Base-by-base conservation (phyloP, 2,113 vertebrate genomes). In the Promerops cafer region DNA sequence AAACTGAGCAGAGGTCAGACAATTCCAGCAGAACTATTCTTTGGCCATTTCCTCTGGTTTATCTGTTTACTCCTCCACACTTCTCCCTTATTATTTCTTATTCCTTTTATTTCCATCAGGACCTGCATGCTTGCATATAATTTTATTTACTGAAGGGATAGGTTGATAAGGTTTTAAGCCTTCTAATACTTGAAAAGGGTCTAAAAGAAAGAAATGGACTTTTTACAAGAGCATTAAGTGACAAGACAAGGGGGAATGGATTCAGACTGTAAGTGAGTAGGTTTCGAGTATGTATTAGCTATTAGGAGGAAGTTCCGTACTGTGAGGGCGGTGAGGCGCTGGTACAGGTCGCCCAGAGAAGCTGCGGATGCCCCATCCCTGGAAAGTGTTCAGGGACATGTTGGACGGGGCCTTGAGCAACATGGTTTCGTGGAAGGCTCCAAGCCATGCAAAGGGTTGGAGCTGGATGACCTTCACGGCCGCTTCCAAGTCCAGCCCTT, bases 161-260 rank as follows among this genome's bases (percentile, higher is more conserved):
- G 1, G 0, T 0, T 1, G 7, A 18, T 13, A 10, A n/a, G 8
- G 16, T 27, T 23, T 84, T 53, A 39, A 60, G 8, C 44, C 39
- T 22, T 44, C 11, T 16, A 77, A 27, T 15, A 54, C 1, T 20
- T 27, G n/a, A 35, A 61, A 59, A 20, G 30, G 18, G 12, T 4
- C 49, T 42, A 33, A 31, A 65, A 27, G 10, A 16, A 5, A 35
- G 7, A 49, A 61, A 61, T 5, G 1, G 21, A 16, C 10, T 42
- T 49, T 23, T 63, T 33, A 37, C 40, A 37, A 37, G 22, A 16
- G 5, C 15, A 20, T 14, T 16, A 49, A 56, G 40, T 24, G 26
- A 42, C 56, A 49, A 19, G 28, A 45, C 13, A 53, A 53, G 15
- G 15, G 7, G 24, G 4, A 8, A 59, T 6, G 54, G 40, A 54